Evolutionary conservation across 2,113 vertebrate genomes (phyloP), one percentile per base, ranked within the genome.

Genomic region (Cacatua alba): DNA sequence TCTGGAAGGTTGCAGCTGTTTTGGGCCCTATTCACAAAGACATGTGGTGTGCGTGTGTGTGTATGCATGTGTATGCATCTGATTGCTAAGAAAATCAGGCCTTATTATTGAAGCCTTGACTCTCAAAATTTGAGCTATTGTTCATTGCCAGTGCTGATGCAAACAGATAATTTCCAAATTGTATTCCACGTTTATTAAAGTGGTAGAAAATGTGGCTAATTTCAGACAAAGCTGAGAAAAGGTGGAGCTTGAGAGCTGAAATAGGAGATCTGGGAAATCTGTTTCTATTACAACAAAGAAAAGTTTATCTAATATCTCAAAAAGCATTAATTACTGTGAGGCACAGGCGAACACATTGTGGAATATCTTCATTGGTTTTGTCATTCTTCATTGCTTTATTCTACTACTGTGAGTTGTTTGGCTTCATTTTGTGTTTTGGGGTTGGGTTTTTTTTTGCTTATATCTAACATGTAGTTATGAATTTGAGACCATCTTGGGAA

Each of bases 1-100:
- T 97, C 94, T 95, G 93, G 97, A 96, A 97, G 94, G 96, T 94
- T 96, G 96, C 97, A 96, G 97, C 97, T 96, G 97, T 85, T 97
- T 97, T 94, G 84, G 95, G 90, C 86, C 78, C 84, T 91, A 83
- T 96, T 98, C 96, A 94, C 75, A 90, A 92, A 96, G 97, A 90
- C 95, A 44, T 68, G 88, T 79, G 83, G 94, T 37, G 88, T 90
- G 96, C 48, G 49, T 72, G 74, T 94, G 46, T 69, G 67, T 80
- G 25, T 92, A 62, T 72, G 81, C 74, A 23, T 86, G 51, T 55
- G 76, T 79, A 91, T 91, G 90, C 90, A 76, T 91, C 94, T 62
- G 85, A 89, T 91, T 80, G 91, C 95, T 92, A 95, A 94, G 96
- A 96, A 97, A 97, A 97, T 97, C 97, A 97, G 86, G 95, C 92